Conservation (phyloP, 2,797 vertebrate genomes). For the Xenops minutus region DNA sequence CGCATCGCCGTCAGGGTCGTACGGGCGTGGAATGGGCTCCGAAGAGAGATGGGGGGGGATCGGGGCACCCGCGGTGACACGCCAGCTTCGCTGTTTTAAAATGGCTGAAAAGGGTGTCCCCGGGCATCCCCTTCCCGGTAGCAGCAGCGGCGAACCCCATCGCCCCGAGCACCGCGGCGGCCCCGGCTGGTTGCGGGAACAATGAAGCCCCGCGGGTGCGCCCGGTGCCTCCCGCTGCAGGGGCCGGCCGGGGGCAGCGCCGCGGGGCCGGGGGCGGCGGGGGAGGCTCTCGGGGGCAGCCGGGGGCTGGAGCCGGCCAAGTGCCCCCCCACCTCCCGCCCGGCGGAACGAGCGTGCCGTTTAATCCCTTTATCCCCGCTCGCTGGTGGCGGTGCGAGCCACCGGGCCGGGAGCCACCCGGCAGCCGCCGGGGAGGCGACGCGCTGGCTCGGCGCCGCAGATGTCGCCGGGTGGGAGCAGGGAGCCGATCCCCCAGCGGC, state of each 20-base stretch:
- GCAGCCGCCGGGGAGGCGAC: background rate
- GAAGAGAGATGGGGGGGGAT: background rate
- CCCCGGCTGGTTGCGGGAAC: background rate
- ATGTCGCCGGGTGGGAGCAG: background rate
- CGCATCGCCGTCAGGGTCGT: background rate
- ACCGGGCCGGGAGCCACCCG: slow-evolving; percentile 28
- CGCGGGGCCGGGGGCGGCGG: background rate
- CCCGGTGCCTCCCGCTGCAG: background rate
- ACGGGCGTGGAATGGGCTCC: background rate
- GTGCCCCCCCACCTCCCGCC: background rate
- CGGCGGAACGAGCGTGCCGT: background rate
- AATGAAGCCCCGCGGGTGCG: background rate
- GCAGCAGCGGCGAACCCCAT: background rate
- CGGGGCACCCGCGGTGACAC: background rate
- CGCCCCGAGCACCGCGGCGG: background rate
- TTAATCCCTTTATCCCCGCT: slow-evolving; percentile 30
- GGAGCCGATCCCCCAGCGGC: background rate
- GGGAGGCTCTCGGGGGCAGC: background rate
- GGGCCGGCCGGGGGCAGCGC: background rate
- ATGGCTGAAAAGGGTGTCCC: slow-evolving; percentile 48
- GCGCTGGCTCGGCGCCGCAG: background rate
- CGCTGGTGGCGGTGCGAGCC: slow-evolving; percentile 12
- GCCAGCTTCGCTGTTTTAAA: background rate
- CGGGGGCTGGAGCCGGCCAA: background rate
- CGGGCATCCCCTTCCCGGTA: background rate